Evolutionary conservation across 2,797 vertebrate species (phyloP), one percentile per base, ranked within the genome.

Genomic region (Gallirallus australis): DNA sequence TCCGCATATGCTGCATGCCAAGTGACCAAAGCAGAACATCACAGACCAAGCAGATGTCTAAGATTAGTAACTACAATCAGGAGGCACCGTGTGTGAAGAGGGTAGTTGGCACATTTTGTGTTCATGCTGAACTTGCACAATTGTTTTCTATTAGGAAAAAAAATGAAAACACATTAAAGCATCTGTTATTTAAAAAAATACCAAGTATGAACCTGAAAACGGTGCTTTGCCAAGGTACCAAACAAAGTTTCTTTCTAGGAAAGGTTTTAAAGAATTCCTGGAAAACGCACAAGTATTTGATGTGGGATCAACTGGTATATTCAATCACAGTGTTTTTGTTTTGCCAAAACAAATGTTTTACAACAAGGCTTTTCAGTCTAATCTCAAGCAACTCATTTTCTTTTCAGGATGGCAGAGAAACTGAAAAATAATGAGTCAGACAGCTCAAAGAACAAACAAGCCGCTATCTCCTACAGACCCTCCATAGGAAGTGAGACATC

Each of bases 401-500:
- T 53, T 50, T 47, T 15, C 39, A 42, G 18, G 19, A 24, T 0
- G 5, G 42, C 54, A 89, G 59, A 2, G 2, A 61, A 90, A 78
- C 24, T 12, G 39, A 83, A 69, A 71, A 71, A 61, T 47, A 71
- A 57, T 47, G 16, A 31, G 27, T 78, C 45, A 5, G 30, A 61
- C 40, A 69, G 23, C 27, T 86, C 15, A 14, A 68, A 57, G 7
- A 15, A 24, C 20, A 9, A 33, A 3, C 15, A 45, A 47, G 42
- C 2, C 4, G 2, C 59, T 42, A 56, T 31, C 11, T 80, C 3
- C 7, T 7, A 11, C 8, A 31, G 63, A 15, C 19, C 59, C 30
- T 54, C 39, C 30, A 35, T n/a, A 9, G 1, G 0, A 4, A 59
- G 78, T 21, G n/a, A 73, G 42, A 65, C 4, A 25, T 15, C 20